Percentiles rank a stretch among this genome's conserved stretches.
Conservation (phyloP, 2,888 invertebrate species). For the Drosophila acutilabella region DNA sequence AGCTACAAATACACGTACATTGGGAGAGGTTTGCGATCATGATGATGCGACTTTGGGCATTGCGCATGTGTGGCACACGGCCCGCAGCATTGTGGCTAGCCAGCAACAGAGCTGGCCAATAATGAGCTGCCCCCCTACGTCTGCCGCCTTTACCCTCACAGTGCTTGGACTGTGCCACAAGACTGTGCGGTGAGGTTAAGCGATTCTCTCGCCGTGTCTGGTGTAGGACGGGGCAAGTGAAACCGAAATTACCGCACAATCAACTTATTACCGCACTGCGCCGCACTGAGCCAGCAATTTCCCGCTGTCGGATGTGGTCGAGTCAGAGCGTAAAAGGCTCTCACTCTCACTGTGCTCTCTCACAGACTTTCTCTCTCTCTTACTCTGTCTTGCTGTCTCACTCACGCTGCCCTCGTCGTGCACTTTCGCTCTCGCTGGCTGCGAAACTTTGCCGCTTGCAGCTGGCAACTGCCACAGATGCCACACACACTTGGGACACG, state of each 20-base stretch:
- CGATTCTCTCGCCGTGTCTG: conserved; percentile 48
- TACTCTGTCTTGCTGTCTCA: background rate
- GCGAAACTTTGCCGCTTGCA: conserved; percentile 30
- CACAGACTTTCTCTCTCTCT: background rate
- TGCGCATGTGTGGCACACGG: conserved; percentile 68
- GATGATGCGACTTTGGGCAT: conserved; percentile 65
- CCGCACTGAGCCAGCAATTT: conserved; percentile 48
- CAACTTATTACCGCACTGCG: conserved; percentile 79
- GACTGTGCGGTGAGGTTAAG: conserved; percentile 9
- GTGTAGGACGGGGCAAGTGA: conserved; percentile 76
- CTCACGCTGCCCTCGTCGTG: conserved; percentile 63
- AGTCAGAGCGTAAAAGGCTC: conserved; percentile 53
- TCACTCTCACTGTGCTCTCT: conserved; percentile 19
- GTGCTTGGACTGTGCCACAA: conserved; percentile 2
- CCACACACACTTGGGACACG: conserved; percentile 63
- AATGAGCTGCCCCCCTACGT: conserved; percentile 49
- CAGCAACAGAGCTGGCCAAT: conserved; percentile 70
- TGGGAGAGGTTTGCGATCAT: conserved; percentile 53
- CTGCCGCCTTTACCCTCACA: background rate
- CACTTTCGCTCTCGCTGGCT: conserved; percentile 75
- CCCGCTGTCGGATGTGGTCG: conserved; percentile 73
- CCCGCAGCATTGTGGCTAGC: conserved; percentile 43
- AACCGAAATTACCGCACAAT: conserved; percentile 82
- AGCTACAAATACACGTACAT: background rate
- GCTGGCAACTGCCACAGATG: conserved; percentile 32